phyloP scores from a whole-genome alignment of 2,797 vertebrate genomes.

The Melanotaenia parkinsoni region DNA sequence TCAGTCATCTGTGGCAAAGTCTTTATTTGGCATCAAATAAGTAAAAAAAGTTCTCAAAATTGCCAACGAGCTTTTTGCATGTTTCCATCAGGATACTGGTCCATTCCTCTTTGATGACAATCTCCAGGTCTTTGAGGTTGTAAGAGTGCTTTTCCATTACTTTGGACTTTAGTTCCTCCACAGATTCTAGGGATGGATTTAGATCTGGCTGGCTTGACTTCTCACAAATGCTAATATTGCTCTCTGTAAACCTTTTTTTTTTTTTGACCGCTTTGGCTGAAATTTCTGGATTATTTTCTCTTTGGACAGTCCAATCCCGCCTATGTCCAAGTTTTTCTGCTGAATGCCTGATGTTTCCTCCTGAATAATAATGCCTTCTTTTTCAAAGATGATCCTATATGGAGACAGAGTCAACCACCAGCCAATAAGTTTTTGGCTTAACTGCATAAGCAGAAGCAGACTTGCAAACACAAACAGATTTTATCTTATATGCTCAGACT shows the following conservation, averaged over 20 bases:
- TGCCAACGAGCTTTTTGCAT: background rate
- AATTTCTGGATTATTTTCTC: background rate
- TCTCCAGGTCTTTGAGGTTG: background rate
- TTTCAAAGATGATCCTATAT: background rate
- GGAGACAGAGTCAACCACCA: background rate
- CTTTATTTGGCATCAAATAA: background rate
- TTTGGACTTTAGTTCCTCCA: background rate
- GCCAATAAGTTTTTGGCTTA: background rate
- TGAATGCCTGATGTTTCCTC: background rate
- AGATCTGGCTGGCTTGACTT: background rate
- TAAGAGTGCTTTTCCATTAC: background rate
- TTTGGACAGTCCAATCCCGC: background rate
- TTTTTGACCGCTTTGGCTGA: background rate
- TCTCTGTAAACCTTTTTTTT: background rate
- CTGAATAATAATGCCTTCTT: background rate
- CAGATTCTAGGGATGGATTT: background rate
- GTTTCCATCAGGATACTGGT: background rate
- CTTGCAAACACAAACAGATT: slow-evolving; percentile 1
- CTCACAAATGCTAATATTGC: background rate
- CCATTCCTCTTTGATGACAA: background rate
- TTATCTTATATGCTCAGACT: slow-evolving; percentile 12
- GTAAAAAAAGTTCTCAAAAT: background rate
- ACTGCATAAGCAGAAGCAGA: slow-evolving; percentile 16
- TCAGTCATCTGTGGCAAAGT: background rate
- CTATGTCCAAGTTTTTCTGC: background rate